These are phyloP conservation scores for Squalus acanthias DNA, from an alignment of 2,797 vertebrate genomes.

Conservation along the genomic window DNA sequence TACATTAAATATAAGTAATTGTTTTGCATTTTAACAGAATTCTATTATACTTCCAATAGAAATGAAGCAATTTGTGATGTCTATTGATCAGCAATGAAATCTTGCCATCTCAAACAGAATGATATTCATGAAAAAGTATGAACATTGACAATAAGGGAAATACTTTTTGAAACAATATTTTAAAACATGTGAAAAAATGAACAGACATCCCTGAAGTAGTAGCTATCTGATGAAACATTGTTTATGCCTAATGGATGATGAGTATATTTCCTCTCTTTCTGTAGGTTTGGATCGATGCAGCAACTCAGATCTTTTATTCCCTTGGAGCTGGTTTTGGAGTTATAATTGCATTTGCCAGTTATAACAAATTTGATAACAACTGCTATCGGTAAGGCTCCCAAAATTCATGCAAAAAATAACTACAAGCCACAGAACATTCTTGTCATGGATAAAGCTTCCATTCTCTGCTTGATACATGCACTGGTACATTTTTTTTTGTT, in stretches of 20 bases:
- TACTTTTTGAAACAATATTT: not conserved
- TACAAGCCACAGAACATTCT: not conserved
- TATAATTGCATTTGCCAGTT: slow-evolving; percentile 94
- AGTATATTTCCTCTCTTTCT: slow-evolving; percentile 41
- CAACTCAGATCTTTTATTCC: slow-evolving; percentile 97
- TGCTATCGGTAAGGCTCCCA: slow-evolving; percentile 82
- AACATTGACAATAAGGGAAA: not conserved
- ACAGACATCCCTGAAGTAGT: not conserved
- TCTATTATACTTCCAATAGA: not conserved
- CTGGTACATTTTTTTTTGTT: not conserved
- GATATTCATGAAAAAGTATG: not conserved
- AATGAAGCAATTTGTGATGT: not conserved
- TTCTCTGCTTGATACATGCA: too few species aligned
- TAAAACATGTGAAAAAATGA: not conserved
- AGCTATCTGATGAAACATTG: not conserved
- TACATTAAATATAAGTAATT: not conserved
- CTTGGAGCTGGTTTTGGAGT: slow-evolving; percentile 95
- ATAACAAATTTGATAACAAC: slow-evolving; percentile 98
- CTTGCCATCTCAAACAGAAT: not conserved
- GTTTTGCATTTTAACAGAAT: not conserved
- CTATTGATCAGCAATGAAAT: not conserved
- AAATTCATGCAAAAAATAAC: slow-evolving; percentile 40
- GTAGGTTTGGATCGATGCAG: slow-evolving; percentile 97
- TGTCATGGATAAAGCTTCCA: not conserved
- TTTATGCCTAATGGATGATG: not conserved